A percentile compares a stretch with the other conserved stretches of the same genome.
phyloP scores from a whole-genome alignment of 2,888 invertebrate species.

The Stomorhina lunata region DNA sequence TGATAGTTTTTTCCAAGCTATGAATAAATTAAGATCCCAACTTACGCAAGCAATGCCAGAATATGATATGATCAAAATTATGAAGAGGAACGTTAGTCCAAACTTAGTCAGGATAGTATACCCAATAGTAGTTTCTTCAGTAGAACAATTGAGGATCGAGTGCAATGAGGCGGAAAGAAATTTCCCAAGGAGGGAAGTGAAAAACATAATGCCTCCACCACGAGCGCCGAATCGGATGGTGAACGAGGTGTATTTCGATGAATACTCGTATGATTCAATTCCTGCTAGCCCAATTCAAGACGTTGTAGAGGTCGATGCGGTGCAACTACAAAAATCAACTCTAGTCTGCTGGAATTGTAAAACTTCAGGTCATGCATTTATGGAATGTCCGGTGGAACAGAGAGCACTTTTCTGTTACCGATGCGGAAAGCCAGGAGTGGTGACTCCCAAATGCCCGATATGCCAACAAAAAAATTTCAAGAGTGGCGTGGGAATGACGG shows the following conservation, averaged over 20 bases:
- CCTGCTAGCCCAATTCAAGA: no score
- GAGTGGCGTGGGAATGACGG: no score
- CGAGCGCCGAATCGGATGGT: background rate
- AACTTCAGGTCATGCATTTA: no score
- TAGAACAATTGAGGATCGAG: constrained; percentile 33
- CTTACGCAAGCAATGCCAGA: background rate
- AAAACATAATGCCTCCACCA: background rate
- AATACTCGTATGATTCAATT: no score
- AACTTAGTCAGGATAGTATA: constrained; percentile 1
- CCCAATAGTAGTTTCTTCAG: background rate
- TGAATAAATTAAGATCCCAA: constrained; percentile 17
- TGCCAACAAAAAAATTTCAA: no score
- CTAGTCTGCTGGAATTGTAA: no score
- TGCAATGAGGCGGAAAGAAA: constrained; percentile 19
- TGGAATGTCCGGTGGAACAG: no score
- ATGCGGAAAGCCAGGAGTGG: no score
- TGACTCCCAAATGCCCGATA: no score
- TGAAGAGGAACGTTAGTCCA: constrained; percentile 32
- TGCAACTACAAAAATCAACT: no score
- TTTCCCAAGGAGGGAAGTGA: background rate
- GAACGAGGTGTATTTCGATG: background rate
- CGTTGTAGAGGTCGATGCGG: no score
- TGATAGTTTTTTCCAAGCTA: constrained; percentile 29
- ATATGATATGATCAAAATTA: constrained; percentile 24
- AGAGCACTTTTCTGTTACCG: no score